phyloP scores from a whole-genome alignment of 2,113 vertebrate genomes.

The Tragulus kanchil region DNA sequence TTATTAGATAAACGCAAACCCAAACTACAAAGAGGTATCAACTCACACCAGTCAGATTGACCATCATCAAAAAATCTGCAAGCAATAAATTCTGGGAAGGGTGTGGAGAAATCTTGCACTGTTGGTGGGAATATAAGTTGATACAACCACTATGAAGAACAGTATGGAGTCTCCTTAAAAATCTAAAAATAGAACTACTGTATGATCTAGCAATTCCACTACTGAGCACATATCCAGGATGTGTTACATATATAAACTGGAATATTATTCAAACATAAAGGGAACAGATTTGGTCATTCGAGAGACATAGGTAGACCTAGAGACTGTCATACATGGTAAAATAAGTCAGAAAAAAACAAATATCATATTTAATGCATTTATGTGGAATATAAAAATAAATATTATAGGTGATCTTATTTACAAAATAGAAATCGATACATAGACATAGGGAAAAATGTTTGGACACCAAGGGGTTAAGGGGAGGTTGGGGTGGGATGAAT shows the following conservation, averaged over 20 bases:
- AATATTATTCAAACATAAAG: not conserved
- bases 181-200: not conserved
- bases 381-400: not conserved
- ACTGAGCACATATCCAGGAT: not conserved
- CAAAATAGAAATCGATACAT: not conserved
- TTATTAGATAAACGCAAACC: not conserved
- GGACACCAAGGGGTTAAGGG: not conserved
- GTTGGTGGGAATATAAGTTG: not conserved
- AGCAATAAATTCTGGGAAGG: not conserved
- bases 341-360: not conserved
- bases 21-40: not conserved
- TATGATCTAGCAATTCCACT: not conserved
- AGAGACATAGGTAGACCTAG: not conserved
- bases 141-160: not conserved
- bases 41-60: not conserved
- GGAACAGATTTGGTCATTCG: not conserved
- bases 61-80: not conserved
- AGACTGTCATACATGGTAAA: not conserved
- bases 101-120: not conserved
- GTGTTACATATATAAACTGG: not conserved
- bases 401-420: not conserved
- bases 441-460: not conserved
- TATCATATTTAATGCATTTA: not conserved
- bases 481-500: not conserved
- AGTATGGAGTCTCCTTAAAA: not conserved